phyloP scores from a whole-genome alignment of 2,113 vertebrate species.

The Platichthys stellatus region DNA sequence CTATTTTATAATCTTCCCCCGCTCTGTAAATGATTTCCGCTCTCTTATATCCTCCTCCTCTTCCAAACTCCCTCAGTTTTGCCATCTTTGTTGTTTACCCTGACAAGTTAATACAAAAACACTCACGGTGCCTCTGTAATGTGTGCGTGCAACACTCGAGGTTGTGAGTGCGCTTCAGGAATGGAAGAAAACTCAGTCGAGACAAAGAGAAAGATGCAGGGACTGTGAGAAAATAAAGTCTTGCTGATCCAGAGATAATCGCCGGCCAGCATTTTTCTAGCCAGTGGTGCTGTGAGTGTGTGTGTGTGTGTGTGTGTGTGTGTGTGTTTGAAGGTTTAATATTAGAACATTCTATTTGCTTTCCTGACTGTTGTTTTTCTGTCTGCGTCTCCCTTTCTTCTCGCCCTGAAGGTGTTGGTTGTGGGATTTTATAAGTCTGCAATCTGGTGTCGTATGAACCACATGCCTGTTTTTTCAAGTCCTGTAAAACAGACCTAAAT shows the following conservation, averaged over 20 bases:
- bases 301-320: slow-evolving; percentile 12
- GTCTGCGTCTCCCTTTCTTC: slow-evolving; percentile 14
- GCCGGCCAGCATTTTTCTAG: slow-evolving; percentile 34
- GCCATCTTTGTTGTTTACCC: background rate
- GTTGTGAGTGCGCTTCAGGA: slow-evolving; percentile 2
- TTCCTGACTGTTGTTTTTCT: slow-evolving; percentile 45
- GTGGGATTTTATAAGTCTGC: slow-evolving; percentile 63
- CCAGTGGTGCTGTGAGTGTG: slow-evolving; percentile 24
- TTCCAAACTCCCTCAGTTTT: slow-evolving; percentile 14
- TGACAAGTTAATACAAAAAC: too few relatives aligned
- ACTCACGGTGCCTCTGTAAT: background rate
- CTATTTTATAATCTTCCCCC: slow-evolving; percentile 37
- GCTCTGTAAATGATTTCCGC: slow-evolving; percentile 42
- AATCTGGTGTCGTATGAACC: slow-evolving; percentile 69
- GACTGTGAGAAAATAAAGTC: slow-evolving; percentile 65
- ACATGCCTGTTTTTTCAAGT: slow-evolving; percentile 59
- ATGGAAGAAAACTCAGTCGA: slow-evolving; percentile 31
- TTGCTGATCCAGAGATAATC: slow-evolving; percentile 67
- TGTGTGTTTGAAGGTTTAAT: slow-evolving; percentile 26
- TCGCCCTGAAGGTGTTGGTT: slow-evolving; percentile 53
- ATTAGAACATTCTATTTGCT: slow-evolving; percentile 44
- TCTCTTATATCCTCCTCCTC: slow-evolving; percentile 54
- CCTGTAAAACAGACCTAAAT: slow-evolving; percentile 70
- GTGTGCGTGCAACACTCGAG: background rate
- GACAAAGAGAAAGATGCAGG: slow-evolving; percentile 51